Evolutionary conservation across 2,113 vertebrate species (phyloP).

Genomic region (Notothenia rossii): DNA sequence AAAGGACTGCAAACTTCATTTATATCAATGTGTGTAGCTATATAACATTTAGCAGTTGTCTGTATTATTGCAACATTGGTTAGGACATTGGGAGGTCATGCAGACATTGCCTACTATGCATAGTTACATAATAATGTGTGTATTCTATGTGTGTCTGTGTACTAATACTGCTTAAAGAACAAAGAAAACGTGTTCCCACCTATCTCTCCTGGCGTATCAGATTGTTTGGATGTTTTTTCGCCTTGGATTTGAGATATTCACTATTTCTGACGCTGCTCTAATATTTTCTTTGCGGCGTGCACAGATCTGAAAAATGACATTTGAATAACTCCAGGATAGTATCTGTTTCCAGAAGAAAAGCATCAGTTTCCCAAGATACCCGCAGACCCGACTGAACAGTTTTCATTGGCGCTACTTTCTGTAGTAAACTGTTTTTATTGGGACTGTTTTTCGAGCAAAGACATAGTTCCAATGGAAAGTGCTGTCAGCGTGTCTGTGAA

Average conservation of each 20-base stretch:
- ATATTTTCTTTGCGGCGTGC: neutral
- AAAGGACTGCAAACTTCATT: neutral
- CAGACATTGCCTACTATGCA: neutral
- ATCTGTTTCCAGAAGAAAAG: slow-evolving; percentile 15
- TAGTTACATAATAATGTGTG: neutral
- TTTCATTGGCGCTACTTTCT: slow-evolving; percentile 9
- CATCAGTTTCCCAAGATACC: slow-evolving; percentile 10
- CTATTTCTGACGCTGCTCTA: slow-evolving; percentile 13
- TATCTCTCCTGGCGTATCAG: neutral
- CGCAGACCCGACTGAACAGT: slow-evolving; percentile 6
- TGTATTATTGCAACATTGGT: neutral
- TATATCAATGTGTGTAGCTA: neutral
- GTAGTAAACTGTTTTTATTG: slow-evolving; percentile 21
- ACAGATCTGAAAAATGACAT: neutral
- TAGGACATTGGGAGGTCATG: neutral
- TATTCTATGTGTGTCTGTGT: neutral
- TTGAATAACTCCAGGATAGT: neutral
- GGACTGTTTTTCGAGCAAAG: neutral
- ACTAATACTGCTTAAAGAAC: neutral
- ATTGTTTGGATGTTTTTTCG: neutral
- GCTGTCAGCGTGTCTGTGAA: neutral
- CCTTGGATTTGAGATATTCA: neutral
- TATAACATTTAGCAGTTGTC: neutral
- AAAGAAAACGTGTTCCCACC: neutral
- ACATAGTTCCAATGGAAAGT: slow-evolving; percentile 21